Conservation (phyloP, 2,113 vertebrate genomes). For the Heloderma charlesbogerti region DNA sequence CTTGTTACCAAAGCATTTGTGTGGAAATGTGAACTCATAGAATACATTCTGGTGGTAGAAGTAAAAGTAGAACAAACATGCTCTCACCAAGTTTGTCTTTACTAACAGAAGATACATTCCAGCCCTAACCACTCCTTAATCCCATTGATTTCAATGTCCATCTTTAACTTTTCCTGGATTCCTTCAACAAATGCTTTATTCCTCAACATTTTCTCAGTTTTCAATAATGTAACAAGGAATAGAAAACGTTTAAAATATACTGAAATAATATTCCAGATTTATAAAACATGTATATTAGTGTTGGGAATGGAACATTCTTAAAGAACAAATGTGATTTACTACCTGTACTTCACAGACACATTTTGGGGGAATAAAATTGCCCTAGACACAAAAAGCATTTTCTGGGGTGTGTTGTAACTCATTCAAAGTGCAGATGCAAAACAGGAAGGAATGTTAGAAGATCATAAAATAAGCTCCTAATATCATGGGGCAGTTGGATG, state of each 20-base stretch:
- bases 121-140: background rate
- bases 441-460: background rate
- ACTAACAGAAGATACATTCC: background rate
- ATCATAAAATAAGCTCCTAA: background rate
- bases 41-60: background rate
- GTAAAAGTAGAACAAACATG: background rate
- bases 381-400: background rate
- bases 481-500: background rate
- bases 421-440: conserved; percentile 20
- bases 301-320: background rate
- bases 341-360: background rate
- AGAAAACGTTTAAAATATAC: background rate
- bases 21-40: background rate
- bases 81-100: background rate
- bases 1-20: background rate
- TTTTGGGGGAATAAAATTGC: conserved; percentile 1
- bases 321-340: background rate
- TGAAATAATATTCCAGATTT: background rate
- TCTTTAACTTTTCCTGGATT: too few species aligned
- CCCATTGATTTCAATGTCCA: background rate
- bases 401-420: background rate
- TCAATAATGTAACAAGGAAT: background rate
- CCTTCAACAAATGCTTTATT: background rate
- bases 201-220: background rate
- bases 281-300: background rate